Base-by-base conservation (phyloP, 2,888 invertebrate species). In the Yponomeuta sedellus region DNA sequence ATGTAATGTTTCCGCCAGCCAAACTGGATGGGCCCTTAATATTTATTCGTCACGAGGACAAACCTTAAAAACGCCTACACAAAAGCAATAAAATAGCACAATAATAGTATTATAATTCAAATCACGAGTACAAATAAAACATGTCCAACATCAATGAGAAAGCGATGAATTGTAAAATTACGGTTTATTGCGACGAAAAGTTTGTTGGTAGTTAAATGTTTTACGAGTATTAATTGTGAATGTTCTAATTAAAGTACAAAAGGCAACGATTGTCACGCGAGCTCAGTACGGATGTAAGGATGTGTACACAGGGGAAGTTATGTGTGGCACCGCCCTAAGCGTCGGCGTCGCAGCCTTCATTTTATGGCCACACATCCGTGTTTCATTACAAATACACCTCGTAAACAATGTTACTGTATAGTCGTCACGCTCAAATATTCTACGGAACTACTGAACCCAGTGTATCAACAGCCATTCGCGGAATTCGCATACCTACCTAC, bases 101-200 rank as follows among this genome's bases (percentile, higher is more conserved):
- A 25, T 25, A 67, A 58, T 67, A 67, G 66, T 63, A 66, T 44
- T 71, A 79, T 80, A 78, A 82, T 83, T 85, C 81, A 80, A 83
- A 86, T 85, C 82, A 25, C 3, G 82, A 78, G 81, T 79, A 82
- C 34, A 79, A 84, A 86, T 84, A 85, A 83, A 84, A 82, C 78
- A 78, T 79, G 87, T 82, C 83, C 80, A 74, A 77, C 74, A 75
- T 81, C 80, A 82, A 87, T 88, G 82, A 80, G 79, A 78, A 76
- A 71, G 78, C 80, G 83, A 86, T 86, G 83, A 85, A 86, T 86
- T 83, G 79, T 72, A 80, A 85, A 83, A 80, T 76, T 72, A 79
- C 77, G 76, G 78, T 76, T 75, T 77, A 70, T 69, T 66, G 67
- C 68, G 67, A 67, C 68, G 69, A 71, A 79, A 66, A 75, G 73